Evolutionary conservation across 2,888 invertebrate genomes (phyloP).

Genomic region (Crepidodera aurea): DNA sequence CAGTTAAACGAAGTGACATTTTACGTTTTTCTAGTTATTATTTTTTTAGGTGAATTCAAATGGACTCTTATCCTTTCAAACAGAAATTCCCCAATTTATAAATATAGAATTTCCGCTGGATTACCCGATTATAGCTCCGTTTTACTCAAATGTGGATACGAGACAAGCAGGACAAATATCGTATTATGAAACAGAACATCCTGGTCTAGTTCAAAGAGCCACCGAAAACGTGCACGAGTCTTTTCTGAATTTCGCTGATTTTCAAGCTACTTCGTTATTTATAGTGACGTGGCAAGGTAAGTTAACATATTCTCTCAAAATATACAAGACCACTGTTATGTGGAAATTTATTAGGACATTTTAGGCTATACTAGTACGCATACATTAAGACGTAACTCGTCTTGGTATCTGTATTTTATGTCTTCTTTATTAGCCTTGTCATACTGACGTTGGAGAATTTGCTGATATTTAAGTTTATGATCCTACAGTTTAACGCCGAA

Average conservation of each 20-base stretch:
- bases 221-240: slow-evolving; percentile 75
- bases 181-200: slow-evolving; percentile 73
- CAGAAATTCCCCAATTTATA: slow-evolving; percentile 86
- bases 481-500: too few species aligned
- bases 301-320: slow-evolving; percentile 4
- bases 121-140: slow-evolving; percentile 88
- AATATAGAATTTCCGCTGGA: slow-evolving; percentile 90
- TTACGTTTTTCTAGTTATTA: neutral
- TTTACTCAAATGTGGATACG: slow-evolving; percentile 92
- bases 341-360: too few species aligned
- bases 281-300: slow-evolving; percentile 84
- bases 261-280: slow-evolving; percentile 80
- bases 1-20: too few species aligned
- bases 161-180: slow-evolving; percentile 75
- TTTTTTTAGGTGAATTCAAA: slow-evolving; percentile 85
- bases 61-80: slow-evolving; percentile 87
- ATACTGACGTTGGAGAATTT: too few species aligned
- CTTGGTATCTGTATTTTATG: too few species aligned
- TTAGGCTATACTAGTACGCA: too few species aligned
- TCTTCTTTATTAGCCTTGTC: too few species aligned
- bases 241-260: slow-evolving; percentile 76
- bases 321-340: too few species aligned
- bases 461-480: too few species aligned
- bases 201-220: slow-evolving; percentile 71
- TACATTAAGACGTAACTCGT: too few species aligned